phyloP scores from a whole-genome alignment of 1,140 invertebrate genomes.

The Brachionus plicatilis region DNA sequence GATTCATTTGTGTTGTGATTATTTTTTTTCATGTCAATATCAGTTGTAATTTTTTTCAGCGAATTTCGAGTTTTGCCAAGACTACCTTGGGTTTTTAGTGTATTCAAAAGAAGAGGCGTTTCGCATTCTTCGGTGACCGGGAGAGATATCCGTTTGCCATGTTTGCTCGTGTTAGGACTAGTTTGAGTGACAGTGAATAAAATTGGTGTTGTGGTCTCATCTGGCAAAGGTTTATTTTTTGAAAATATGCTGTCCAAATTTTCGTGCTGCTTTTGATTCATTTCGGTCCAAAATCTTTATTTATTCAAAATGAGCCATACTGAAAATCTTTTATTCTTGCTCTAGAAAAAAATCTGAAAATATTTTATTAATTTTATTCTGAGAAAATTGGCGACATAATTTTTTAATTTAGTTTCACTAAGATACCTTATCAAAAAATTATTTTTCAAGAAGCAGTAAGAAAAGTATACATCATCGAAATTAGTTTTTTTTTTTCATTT shows the following conservation, averaged over 20 bases:
- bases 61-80: background rate
- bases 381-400: background rate
- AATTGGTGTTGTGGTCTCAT: background rate
- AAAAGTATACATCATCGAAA: background rate
- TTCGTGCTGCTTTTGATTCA: slow-evolving; percentile 23
- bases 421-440: background rate
- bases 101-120: background rate
- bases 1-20: background rate
- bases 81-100: background rate
- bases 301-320: background rate
- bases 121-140: background rate
- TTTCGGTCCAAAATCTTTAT: background rate
- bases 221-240: background rate
- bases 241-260: background rate
- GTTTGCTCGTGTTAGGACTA: background rate
- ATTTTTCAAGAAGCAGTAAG: background rate
- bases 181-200: background rate
- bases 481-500: background rate
- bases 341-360: background rate
- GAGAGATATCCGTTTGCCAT: background rate
- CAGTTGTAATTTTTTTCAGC: background rate
- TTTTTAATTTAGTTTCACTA: background rate
- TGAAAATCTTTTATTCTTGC: background rate
- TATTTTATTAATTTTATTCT: background rate
- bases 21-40: background rate